Percentiles rank a stretch among this genome's conserved stretches.
Conservation (phyloP, 2,888 invertebrate genomes). For the Kryphioiulus occultus region DNA sequence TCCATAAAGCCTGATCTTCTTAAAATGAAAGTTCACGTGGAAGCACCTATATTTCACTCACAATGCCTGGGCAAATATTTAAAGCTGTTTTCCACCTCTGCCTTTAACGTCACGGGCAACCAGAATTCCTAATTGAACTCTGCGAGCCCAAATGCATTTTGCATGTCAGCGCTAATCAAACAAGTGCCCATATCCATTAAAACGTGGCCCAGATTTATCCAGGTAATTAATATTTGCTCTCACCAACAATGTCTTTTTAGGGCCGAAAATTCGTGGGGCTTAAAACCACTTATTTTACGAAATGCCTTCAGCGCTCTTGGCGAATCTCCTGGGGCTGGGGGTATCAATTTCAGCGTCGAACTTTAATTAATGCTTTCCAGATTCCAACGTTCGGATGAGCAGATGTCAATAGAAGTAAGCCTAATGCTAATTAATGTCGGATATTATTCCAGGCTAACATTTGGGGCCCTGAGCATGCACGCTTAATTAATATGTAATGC, state of each 20-base stretch:
- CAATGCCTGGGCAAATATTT: too few species aligned
- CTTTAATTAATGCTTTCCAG: background rate
- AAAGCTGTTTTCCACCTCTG: background rate
- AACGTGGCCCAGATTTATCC: background rate
- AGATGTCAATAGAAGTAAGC: background rate
- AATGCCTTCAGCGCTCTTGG: background rate
- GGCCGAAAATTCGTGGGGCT: background rate
- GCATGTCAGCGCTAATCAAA: constrained; percentile 12
- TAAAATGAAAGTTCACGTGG: too few species aligned
- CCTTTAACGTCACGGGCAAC: background rate
- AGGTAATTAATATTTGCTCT: constrained; percentile 4
- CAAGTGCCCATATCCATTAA: constrained; percentile 20
- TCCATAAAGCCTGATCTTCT: too few species aligned
- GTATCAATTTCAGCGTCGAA: background rate
- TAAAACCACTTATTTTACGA: background rate
- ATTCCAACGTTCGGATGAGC: background rate
- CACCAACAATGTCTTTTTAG: background rate
- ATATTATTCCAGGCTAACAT: background rate
- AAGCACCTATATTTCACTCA: too few species aligned
- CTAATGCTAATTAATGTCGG: background rate
- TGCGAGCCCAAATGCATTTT: constrained; percentile 6
- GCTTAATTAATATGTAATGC: background rate
- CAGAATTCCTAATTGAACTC: background rate
- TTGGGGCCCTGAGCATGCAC: background rate
- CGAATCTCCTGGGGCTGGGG: background rate